Evolutionary conservation across 1,140 invertebrate species (phyloP).

Genomic region (Scaptomyza hsui): DNA sequence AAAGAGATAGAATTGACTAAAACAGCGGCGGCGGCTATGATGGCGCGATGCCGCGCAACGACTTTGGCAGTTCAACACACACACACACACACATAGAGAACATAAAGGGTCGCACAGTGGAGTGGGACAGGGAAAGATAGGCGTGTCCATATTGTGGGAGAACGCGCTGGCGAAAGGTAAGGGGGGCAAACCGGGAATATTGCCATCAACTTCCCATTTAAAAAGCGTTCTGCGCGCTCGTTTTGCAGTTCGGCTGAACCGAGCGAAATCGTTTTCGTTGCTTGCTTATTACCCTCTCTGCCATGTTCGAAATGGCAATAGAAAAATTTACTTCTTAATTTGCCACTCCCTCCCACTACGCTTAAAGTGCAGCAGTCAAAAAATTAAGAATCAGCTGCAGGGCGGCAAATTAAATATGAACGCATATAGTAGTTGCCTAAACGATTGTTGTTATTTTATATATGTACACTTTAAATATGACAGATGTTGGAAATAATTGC

Average conservation of each 20-base stretch:
- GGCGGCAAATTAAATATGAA: too few relatives aligned
- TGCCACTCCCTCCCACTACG: too few relatives aligned
- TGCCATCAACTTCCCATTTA: conserved; percentile 40
- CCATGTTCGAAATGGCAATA: conserved; percentile 35
- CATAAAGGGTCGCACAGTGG: conserved; percentile 16
- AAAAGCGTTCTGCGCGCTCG: conserved; percentile 28
- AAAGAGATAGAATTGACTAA: conserved; percentile 8
- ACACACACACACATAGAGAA: conserved; percentile 26
- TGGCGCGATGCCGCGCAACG: conserved; percentile 51
- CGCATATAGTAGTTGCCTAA: too few relatives aligned
- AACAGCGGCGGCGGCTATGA: conserved; percentile 16
- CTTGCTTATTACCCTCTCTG: conserved; percentile 26
- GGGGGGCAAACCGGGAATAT: conserved; percentile 19
- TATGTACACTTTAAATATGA: too few relatives aligned
- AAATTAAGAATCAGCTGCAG: too few relatives aligned
- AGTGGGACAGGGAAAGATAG: conserved; percentile 9
- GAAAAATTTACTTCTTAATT: conserved; percentile 51
- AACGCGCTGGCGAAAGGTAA: background rate
- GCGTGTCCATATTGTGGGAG: conserved; percentile 25
- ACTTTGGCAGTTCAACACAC: conserved; percentile 44
- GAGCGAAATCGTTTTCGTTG: conserved; percentile 13
- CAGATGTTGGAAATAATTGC: too few relatives aligned
- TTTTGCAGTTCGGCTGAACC: conserved; percentile 9
- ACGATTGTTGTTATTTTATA: too few relatives aligned
- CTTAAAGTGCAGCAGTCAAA: too few relatives aligned